Evolutionary conservation across 1,140 invertebrate genomes (phyloP), one percentile per base, ranked within the genome.

Genomic region (Pachypsylla venusta): DNA sequence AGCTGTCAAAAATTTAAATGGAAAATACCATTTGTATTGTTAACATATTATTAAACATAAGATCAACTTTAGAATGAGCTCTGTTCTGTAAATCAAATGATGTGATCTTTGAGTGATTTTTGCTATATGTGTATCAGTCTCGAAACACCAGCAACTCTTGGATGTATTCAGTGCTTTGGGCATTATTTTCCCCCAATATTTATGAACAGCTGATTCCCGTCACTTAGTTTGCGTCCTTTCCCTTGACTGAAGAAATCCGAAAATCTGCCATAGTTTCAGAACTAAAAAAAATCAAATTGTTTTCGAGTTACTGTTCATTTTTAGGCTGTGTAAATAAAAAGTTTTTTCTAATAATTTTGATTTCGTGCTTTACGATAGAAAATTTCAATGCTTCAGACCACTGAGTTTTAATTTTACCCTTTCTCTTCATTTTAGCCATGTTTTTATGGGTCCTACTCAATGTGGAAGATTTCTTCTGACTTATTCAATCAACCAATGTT

Each of bases 401-500:
- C 30, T 35, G 10, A 16, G 16, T 42, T 5, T 7, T 16, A 57
- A 14, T 54, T 7, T 53, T 56, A 54, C 19, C 4, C 19, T 27
- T 13, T 30, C 56, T 62, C 26, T 14, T 53, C 14, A 26, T 64
- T 68, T 30, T 54, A 68, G 67, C 61, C 88, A 95, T 74, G 81
- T 94, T 35, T 89, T 93, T 69, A 87, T 96, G 81, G 93, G 93
- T 7, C 85, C 94, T 64, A 91, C 89, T 24, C 84, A 89, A 66
- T 93, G 90, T 74, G 91, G 91, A 7, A 86, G 91, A 70, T 94
- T 89, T 77, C 77, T 95, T 58, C 71, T 96, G 56, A 93, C 89
- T 57, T 94, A 93, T 69, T 86, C 84, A 5, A 79, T 79, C 62
- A 77, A 48, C 16, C 42, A 22, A 3, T 19, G 16, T 48, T 7